Conservation (phyloP, 1,140 invertebrate species). For the Neodiprion fabricii region DNA sequence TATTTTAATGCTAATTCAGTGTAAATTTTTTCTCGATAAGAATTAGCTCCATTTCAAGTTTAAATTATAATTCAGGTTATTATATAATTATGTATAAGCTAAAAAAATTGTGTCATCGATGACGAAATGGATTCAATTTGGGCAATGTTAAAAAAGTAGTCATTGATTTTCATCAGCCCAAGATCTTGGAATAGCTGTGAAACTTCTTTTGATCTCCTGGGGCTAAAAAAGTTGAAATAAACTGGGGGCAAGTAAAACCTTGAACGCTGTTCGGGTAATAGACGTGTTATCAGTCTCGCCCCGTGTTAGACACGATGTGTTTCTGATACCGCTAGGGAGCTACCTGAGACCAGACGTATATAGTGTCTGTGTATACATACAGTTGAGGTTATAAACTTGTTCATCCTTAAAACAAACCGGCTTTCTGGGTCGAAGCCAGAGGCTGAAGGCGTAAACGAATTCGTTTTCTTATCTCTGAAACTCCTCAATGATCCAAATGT, state of each 20-base stretch:
- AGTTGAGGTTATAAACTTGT: constrained; percentile 2
- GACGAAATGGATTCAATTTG: too few species aligned
- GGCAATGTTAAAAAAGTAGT: too few species aligned
- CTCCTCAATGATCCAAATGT: neutral
- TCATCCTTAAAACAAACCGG: constrained; percentile 1
- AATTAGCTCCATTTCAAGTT: too few species aligned
- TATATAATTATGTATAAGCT: too few species aligned
- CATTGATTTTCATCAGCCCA: too few species aligned
- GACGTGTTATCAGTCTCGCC: constrained; percentile 49
- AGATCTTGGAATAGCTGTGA: too few species aligned
- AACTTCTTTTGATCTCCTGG: too few species aligned
- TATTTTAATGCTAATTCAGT: too few species aligned
- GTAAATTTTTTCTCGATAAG: too few species aligned
- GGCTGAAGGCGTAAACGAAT: neutral
- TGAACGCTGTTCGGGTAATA: constrained; percentile 40
- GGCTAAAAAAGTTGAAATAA: neutral
- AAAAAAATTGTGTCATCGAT: too few species aligned
- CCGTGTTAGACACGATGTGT: constrained; percentile 56
- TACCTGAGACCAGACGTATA: constrained; percentile 35
- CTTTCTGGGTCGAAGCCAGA: neutral
- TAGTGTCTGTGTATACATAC: neutral
- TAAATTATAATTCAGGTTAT: too few species aligned
- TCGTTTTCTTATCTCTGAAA: neutral
- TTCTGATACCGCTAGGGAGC: constrained; percentile 47
- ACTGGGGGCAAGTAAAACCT: constrained; percentile 17